These are phyloP conservation scores for Frankliniella intonsa DNA, from an alignment of 2,888 invertebrate species.

Conservation along the genomic window DNA sequence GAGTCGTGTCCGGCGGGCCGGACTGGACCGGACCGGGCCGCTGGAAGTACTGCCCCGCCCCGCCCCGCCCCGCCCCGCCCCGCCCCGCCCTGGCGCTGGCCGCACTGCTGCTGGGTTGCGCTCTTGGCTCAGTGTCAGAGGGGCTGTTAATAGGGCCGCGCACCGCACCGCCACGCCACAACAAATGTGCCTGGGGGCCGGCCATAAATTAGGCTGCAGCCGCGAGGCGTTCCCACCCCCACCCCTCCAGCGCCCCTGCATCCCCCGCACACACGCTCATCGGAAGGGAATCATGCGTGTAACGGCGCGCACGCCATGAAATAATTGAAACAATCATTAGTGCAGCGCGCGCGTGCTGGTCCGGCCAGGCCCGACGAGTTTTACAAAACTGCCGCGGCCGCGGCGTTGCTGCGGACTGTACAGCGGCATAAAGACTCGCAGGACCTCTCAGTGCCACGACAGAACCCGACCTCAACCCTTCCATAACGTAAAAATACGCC, in stretches of 20 bases:
- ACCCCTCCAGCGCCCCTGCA: neutral
- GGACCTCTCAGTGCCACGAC: too few species aligned
- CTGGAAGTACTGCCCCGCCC: neutral
- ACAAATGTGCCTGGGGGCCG: slow-evolving; percentile 23
- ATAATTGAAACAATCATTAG: slow-evolving; percentile 7
- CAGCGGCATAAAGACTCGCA: too few species aligned
- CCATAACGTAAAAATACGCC: too few species aligned
- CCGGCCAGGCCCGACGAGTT: neutral
- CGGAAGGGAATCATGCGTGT: slow-evolving; percentile 1
- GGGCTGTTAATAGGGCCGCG: slow-evolving; percentile 21
- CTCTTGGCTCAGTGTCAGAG: slow-evolving; percentile 19
- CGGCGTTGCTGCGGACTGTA: neutral
- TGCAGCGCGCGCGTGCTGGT: neutral
- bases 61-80: neutral
- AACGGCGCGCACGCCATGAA: neutral
- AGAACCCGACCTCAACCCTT: too few species aligned
- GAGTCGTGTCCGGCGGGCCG: too few species aligned
- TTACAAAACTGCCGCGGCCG: neutral
- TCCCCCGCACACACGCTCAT: neutral
- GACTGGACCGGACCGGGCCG: too few species aligned
- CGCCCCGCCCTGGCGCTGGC: neutral
- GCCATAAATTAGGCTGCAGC: slow-evolving; percentile 12
- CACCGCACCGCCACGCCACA: neutral
- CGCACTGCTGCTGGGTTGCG: neutral
- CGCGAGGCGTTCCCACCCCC: neutral